Evolutionary conservation across 1,140 invertebrate genomes (phyloP), one percentile per base, ranked within the genome.

Genomic region (Drosophila sp.): DNA sequence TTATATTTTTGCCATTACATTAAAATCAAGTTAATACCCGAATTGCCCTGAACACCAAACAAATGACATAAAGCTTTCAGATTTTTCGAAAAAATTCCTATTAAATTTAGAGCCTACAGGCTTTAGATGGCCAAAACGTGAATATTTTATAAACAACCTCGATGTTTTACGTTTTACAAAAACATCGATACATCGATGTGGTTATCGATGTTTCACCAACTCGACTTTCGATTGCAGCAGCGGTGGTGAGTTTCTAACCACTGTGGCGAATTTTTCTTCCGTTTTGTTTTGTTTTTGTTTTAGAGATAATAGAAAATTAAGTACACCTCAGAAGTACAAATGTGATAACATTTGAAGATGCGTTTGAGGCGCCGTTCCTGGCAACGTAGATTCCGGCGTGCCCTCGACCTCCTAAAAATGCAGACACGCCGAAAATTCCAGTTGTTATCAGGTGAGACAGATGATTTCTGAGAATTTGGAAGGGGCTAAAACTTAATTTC

Each of bases 351-450:
- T 30, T 25, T 69, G 44, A 76, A 32, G 11, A 87, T 87, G 83
- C 83, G 83, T 58, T 44, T 89, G 44, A 66, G 84, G 41, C 84
- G 83, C 61, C 83, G 83, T 38, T 29, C 38, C 10, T 87, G 83
- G 83, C 83, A 86, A 54, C 83, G 83, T 66, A 87, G 70, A 65
- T 79, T 87, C 84, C 76, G 84, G 76, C 83, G 83, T 33, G 77
- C 76, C 61, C 70, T 87, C 10, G 84, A 87, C n/a, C 80, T 79
- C 11, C 56, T 87, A 5, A 82, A 60, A 55, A 76, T 89, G 70
- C 84, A 84, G 60, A 83, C 84, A 3, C 72, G 83, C 4, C 66
- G 79, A 5, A 87, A 87, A 35, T 44, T 89, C 32, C 44, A 64
- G 3, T 1, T 83, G 7, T 8, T 83, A 0, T 44, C 68, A 10